phyloP scores from a whole-genome alignment of 1,140 invertebrate species.

The Druon quercuslanigerum region DNA sequence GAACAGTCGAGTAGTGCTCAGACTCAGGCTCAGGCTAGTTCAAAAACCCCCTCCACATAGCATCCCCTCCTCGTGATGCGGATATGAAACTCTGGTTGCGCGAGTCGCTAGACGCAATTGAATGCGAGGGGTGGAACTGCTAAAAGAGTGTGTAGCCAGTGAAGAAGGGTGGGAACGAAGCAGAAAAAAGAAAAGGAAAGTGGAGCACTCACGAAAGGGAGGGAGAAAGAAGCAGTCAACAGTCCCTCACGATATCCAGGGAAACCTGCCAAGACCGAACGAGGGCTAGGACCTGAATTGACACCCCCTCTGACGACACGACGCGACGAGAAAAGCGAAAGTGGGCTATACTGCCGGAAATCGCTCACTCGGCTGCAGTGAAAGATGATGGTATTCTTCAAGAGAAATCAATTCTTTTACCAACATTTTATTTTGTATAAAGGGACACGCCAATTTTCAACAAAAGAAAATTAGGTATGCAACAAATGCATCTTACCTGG shows the following conservation, averaged over 20 bases:
- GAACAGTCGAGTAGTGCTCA: constrained; percentile 47
- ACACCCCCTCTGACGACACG: no score
- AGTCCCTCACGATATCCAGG: no score
- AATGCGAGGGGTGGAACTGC: neutral
- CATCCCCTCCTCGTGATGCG: constrained; percentile 41
- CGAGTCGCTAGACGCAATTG: constrained; percentile 52
- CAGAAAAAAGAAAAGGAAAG: constrained; percentile 6
- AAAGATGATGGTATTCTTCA: no score
- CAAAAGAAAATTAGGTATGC: no score
- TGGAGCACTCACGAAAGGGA: constrained; percentile 7
- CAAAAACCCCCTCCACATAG: constrained; percentile 42
- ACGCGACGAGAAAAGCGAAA: neutral
- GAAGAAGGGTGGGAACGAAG: neutral
- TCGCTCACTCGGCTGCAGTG: no score
- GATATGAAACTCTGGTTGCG: constrained; percentile 31
- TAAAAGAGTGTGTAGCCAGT: neutral
- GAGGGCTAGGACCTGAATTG: no score
- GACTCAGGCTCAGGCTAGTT: constrained; percentile 62
- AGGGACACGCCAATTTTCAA: no score
- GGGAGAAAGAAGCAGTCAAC: neutral
- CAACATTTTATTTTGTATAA: no score
- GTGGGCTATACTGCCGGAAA: neutral
- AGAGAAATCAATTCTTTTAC: no score
- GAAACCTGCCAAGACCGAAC: no score
- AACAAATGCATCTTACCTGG: no score